Conservation (phyloP, 2,113 vertebrate genomes). For the Percina caprodes region DNA sequence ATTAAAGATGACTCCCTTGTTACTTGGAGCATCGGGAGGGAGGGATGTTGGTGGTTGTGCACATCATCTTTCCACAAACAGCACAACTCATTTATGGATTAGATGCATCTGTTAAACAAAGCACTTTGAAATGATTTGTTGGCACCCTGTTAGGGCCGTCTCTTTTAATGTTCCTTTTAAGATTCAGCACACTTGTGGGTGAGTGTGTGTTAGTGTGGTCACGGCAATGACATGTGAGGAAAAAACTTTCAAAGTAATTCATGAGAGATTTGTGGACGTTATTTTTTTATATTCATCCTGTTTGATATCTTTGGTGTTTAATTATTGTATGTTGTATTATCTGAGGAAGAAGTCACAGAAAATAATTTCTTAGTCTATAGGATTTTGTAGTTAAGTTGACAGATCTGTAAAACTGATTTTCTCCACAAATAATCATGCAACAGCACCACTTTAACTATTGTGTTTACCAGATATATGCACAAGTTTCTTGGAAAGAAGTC, state of each 20-base stretch:
- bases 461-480: no score
- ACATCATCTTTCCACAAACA: not conserved
- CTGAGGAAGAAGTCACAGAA: not conserved
- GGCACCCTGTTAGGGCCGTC: constrained; percentile 31
- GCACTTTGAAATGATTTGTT: constrained; percentile 61
- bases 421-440: no score
- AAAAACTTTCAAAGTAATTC: constrained; percentile 5
- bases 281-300: not conserved
- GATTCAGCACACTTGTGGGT: constrained; percentile 43
- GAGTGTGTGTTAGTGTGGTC: constrained; percentile 25
- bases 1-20: not conserved
- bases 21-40: not conserved
- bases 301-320: not conserved
- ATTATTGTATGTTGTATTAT: not conserved
- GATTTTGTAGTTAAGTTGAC: no score
- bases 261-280: not conserved
- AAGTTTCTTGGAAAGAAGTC: no score
- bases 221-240: not conserved
- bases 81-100: constrained; percentile 23
- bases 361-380: not conserved
- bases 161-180: constrained; percentile 49
- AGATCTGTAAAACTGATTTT: no score
- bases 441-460: no score
- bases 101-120: constrained; percentile 42
- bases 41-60: not conserved